Evolutionary conservation across 2,888 invertebrate species (phyloP), one percentile per base, ranked within the genome.

Genomic region (Crepidodera aurea): DNA sequence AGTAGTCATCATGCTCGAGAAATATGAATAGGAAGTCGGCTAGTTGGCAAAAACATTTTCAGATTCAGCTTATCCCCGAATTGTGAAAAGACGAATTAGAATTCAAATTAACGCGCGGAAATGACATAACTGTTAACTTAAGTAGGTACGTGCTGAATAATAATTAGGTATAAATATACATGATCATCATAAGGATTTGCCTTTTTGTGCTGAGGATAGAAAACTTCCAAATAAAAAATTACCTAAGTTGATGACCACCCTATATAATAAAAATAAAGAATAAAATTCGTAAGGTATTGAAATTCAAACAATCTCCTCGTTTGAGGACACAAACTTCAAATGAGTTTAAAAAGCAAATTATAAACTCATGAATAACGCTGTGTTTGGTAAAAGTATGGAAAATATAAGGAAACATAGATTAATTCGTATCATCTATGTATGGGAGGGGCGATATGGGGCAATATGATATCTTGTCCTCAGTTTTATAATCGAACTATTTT

Each of bases 231-330:
- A 12, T 2, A 4, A 4, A 16, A 40, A 65, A 34, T 32, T 62
- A 13, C 15, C 60, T 18, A 76, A 73, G 66, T 62, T 75, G 15
- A 25, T 71, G 15, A 8, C 29, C 2, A 29, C 5, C 60, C 69
- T 70, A n/a, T 60, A 74, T 50, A n/a, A 64, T 29, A 75, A 75
- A 57, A 15, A 63, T 73, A 10, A 40, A 78, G 15, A 65, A 32
- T 32, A 73, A 75, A 67, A 69, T 77, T 34, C 73, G 79, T 71
- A 66, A 76, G 62, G 66, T 76, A 13, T 63, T 79, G 59, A 68
- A 75, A 68, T 81, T 80, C 67, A 67, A 76, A 25, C 79, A 80
- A 70, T 71, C 69, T 69, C 79, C 76, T 4, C 48, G 74, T 37
- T 51, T 77, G 22, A 55, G 79, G 55, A 74, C 68, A 19, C 27